Conservation (phyloP, 2,797 vertebrate species). For the Coendou prehensilis region DNA sequence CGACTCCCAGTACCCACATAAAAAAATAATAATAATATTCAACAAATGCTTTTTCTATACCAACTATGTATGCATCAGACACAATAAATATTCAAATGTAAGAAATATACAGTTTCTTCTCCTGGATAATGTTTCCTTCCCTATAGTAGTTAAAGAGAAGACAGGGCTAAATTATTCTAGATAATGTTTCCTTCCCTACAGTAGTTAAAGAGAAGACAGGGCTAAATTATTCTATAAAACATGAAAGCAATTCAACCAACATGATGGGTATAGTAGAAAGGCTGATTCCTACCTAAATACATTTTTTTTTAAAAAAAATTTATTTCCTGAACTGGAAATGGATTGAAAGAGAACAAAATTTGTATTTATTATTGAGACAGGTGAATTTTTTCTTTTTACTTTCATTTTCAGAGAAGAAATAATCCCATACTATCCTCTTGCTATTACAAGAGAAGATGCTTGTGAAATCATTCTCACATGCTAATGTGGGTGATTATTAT, state of each 20-base stretch:
- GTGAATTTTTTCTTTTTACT: conserved; percentile 50
- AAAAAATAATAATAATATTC: not conserved
- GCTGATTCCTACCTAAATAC: conserved; percentile 77
- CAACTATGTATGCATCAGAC: not conserved
- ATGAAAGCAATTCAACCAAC: conserved; percentile 76
- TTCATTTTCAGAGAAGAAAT: not conserved
- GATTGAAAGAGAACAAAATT: conserved; percentile 79
- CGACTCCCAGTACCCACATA: too few relatives aligned
- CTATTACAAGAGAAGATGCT: not conserved
- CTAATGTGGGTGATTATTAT: not conserved
- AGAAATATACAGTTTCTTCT: not conserved
- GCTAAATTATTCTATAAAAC: conserved; percentile 84
- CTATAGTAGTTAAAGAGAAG: not conserved
- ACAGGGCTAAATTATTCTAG: conserved; percentile 79
- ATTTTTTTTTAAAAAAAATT: conserved; percentile 53
- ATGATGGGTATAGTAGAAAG: conserved; percentile 78
- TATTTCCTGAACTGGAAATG: conserved; percentile 84
- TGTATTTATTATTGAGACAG: conserved; percentile 80
- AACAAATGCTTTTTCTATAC: not conserved
- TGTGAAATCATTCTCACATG: not conserved
- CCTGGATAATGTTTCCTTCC: conserved; percentile 75
- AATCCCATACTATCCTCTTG: not conserved
- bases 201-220: not conserved
- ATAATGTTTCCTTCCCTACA: conserved; percentile 73
- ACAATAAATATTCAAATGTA: not conserved